These are phyloP conservation scores for Actias luna DNA, from an alignment of 2,888 invertebrate species.

Conservation along the genomic window DNA sequence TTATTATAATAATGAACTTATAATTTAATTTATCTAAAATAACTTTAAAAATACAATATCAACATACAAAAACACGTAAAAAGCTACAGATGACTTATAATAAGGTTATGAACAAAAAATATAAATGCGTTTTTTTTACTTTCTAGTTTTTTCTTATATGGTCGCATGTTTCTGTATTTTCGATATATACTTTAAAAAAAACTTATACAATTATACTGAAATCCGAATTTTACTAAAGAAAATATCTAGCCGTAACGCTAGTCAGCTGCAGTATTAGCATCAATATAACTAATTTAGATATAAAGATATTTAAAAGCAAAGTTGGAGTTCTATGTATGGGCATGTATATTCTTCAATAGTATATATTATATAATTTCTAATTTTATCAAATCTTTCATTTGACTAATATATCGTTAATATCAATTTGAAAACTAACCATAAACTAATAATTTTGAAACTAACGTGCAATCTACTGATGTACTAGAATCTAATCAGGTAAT, in stretches of 20 bases:
- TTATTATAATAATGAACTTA: background rate
- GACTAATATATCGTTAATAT: conserved; percentile 55
- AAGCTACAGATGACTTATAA: background rate
- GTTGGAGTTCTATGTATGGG: conserved; percentile 37
- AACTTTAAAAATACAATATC: background rate
- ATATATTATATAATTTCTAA: conserved; percentile 37
- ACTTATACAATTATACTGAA: background rate
- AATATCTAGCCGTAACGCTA: conserved; percentile 8
- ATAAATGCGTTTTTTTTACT: background rate
- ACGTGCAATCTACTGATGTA: conserved; percentile 76
- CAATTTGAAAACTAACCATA: conserved; percentile 68
- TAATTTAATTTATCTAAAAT: background rate
- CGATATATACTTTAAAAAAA: background rate
- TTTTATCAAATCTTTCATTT: conserved; percentile 37
- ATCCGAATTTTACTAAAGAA: conserved; percentile 1
- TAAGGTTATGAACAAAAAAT: background rate
- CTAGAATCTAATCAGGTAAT: conserved; percentile 55
- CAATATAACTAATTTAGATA: conserved; percentile 10
- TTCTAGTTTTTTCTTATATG: background rate
- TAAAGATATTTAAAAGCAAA: conserved; percentile 33
- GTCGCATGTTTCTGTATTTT: background rate
- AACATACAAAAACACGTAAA: background rate
- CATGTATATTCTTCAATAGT: conserved; percentile 35
- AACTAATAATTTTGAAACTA: conserved; percentile 78
- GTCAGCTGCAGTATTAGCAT: background rate